phyloP scores from a whole-genome alignment of 2,888 invertebrate genomes.

The Gastrophysa polygoni region DNA sequence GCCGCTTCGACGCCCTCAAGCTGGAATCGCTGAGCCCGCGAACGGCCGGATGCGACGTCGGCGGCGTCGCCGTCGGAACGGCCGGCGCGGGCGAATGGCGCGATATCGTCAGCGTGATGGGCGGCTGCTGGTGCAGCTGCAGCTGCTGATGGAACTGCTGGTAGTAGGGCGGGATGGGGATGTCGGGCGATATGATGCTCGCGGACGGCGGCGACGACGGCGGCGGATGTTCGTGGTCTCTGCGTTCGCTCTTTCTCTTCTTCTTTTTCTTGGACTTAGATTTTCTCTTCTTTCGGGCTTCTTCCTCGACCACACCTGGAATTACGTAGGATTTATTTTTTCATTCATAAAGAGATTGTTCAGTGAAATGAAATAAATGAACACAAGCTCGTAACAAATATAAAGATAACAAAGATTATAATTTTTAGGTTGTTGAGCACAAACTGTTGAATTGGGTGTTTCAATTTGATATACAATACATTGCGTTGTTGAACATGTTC shows the following conservation, averaged over 20 bases:
- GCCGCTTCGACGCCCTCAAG: conserved; percentile 75
- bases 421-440: too few relatives aligned
- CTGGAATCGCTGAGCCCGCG: too few relatives aligned
- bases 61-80: conserved; percentile 49
- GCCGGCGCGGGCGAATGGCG: too few relatives aligned
- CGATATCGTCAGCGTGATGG: conserved; percentile 50
- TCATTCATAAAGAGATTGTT: too few relatives aligned
- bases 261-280: conserved; percentile 62
- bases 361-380: too few relatives aligned
- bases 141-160: conserved; percentile 44
- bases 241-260: conserved; percentile 60
- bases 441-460: too few relatives aligned
- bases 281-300: conserved; percentile 68
- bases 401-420: too few relatives aligned
- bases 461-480: too few relatives aligned
- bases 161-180: conserved; percentile 47
- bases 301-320: conserved; percentile 47
- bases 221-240: conserved; percentile 57
- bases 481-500: too few relatives aligned
- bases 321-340: background rate
- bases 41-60: too few relatives aligned
- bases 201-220: conserved; percentile 51
- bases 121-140: conserved; percentile 20
- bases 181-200: conserved; percentile 56
- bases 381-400: too few relatives aligned